phyloP scores from a whole-genome alignment of 2,797 vertebrate species.

The Schizothorax lantsangensis region DNA sequence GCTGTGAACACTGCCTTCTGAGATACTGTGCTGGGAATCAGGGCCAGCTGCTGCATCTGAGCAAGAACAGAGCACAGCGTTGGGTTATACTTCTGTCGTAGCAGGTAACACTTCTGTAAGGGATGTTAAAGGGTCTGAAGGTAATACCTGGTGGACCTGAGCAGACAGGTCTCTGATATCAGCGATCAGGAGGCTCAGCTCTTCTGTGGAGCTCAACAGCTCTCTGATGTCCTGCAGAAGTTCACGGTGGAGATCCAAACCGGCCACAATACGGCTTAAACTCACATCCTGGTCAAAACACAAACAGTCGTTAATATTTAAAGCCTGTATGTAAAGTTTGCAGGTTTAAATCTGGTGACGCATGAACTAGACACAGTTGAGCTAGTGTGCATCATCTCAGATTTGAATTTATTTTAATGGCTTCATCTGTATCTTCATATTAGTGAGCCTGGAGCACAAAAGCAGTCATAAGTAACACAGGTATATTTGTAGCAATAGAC shows the following conservation, averaged over 20 bases:
- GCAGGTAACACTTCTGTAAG: not conserved
- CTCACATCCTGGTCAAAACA: conserved; percentile 75
- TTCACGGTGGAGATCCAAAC: conserved; percentile 74
- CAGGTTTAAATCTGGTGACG: not conserved
- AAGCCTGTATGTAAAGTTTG: not conserved
- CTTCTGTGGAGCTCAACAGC: conserved; percentile 52
- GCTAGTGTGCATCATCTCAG: not conserved
- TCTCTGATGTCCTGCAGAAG: conserved; percentile 73
- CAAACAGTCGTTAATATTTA: not conserved
- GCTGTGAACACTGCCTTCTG: conserved; percentile 1
- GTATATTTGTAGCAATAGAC: no score
- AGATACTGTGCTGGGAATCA: not conserved
- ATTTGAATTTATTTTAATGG: not conserved
- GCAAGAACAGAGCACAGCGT: conserved; percentile 5
- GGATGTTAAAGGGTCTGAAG: not conserved
- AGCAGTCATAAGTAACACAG: no score
- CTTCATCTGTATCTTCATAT: not conserved
- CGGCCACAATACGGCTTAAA: conserved; percentile 74
- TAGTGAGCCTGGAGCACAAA: not conserved
- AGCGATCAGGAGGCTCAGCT: conserved; percentile 69
- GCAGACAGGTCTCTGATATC: conserved; percentile 81
- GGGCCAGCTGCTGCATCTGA: conserved; percentile 64
- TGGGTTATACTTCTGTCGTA: not conserved
- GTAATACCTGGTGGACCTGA: conserved; percentile 68
- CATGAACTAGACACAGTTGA: not conserved